Evolutionary conservation across 2,113 vertebrate genomes (phyloP).

Genomic region (Alligator sinensis): DNA sequence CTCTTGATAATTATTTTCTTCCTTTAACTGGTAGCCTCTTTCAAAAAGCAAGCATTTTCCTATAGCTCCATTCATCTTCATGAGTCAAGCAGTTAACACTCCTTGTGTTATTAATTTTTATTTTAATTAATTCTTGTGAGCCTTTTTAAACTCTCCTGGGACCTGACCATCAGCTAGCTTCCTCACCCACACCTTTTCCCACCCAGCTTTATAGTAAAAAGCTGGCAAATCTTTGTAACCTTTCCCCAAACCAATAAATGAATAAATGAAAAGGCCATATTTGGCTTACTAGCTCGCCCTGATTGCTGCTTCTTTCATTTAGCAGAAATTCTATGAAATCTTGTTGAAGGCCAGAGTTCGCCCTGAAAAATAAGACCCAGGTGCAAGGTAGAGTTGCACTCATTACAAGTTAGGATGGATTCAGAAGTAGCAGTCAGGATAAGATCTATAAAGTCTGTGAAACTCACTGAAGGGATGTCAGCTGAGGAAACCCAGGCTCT

Average conservation of each 20-base stretch:
- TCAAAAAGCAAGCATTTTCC: not conserved
- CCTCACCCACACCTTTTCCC: not conserved
- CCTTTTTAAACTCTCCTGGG: not conserved
- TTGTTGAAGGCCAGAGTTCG: not conserved
- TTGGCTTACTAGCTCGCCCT: fast-evolving
- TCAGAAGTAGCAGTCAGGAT: not conserved
- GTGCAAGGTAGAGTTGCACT: not conserved
- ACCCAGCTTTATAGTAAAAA: not conserved
- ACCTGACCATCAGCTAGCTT: not conserved
- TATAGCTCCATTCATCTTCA: not conserved
- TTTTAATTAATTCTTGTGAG: not conserved
- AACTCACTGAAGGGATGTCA: not conserved
- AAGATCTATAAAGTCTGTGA: not conserved
- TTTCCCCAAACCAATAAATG: not conserved
- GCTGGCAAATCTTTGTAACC: not conserved
- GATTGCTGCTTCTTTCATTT: not conserved
- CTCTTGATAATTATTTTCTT: not conserved
- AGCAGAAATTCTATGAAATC: not conserved
- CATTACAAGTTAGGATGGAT: not conserved
- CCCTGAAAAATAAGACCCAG: no score
- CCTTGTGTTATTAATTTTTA: not conserved
- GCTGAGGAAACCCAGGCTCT: no score
- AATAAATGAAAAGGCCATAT: not conserved
- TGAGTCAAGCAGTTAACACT: not conserved
- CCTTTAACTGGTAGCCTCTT: not conserved